Base-by-base conservation (phyloP, 1,140 invertebrate species). In the Thalassaphorura encarpata region DNA sequence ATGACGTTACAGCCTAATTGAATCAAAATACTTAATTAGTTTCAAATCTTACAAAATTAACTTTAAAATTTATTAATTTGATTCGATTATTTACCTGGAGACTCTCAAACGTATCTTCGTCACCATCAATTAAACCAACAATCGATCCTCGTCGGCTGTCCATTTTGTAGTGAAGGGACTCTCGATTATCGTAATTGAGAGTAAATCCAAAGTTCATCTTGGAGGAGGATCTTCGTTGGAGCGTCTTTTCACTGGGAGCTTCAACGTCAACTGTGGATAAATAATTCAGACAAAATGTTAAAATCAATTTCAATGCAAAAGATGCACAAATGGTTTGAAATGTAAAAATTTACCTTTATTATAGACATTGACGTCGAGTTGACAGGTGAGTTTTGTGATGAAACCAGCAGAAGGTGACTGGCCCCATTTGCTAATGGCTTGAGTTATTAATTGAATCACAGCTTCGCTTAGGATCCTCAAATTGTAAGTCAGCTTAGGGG, bases 61-160 rank as follows among this genome's bases (percentile, higher is more conserved):
- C n/a, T n/a, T n/a, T n/a, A n/a, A n/a, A n/a, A n/a, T n/a, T n/a
- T n/a, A n/a, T n/a, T n/a, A n/a, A n/a, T n/a, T n/a, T n/a, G n/a
- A n/a, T n/a, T n/a, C n/a, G n/a, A n/a, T n/a, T n/a, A n/a, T n/a
- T n/a, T n/a, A n/a, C n/a, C n/a, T n/a, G n/a, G n/a, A n/a, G n/a
- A n/a, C 33, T 36, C 58, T 92, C 87, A 69, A 91, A 88, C 2
- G 85, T 84, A 67, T 91, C 86, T 48, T 84, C 76, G 46, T 80
- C 77, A 3, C 59, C 50, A 2, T 59, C 45, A 4, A 50, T 54
- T 1, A 63, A 49, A 55, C 58, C 64, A 1, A 54, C 29, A 26
- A 58, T 41, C n/a, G 56, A 47, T 1, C 46, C 36, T 51, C 43
- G 18, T 41, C 62, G 48, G 21, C 4, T 42, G 15, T 21, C 13